phyloP scores from a whole-genome alignment of 2,888 invertebrate genomes.

The Loripinus fragilis region DNA sequence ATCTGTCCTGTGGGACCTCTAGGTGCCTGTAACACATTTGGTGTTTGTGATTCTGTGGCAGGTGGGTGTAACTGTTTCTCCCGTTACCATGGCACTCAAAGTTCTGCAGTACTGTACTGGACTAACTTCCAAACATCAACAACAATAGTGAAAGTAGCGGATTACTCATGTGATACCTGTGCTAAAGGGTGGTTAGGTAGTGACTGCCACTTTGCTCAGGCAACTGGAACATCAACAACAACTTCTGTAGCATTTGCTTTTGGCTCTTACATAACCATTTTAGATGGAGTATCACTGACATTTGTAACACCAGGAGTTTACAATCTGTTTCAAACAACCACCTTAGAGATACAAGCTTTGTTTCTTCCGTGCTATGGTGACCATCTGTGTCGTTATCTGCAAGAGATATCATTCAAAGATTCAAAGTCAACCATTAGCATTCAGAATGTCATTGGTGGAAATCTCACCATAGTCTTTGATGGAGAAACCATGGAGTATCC shows the following conservation, averaged over 20 bases:
- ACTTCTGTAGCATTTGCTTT: constrained; percentile 52
- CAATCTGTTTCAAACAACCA: constrained; percentile 40
- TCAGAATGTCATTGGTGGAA: constrained; percentile 35
- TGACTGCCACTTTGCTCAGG: constrained; percentile 65
- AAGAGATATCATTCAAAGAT: constrained; percentile 52
- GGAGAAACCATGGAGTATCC: constrained; percentile 38
- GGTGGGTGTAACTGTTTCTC: constrained; percentile 65
- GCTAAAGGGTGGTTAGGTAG: constrained; percentile 66
- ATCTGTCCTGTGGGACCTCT: constrained; percentile 58
- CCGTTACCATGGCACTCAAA: constrained; percentile 51
- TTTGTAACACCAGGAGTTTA: constrained; percentile 60
- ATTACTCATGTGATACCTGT: constrained; percentile 64
- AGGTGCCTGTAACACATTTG: constrained; percentile 64
- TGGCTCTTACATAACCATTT: constrained; percentile 62
- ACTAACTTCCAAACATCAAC: constrained; percentile 24
- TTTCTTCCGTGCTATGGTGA: constrained; percentile 63
- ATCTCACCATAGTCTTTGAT: constrained; percentile 31
- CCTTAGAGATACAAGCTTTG: constrained; percentile 59
- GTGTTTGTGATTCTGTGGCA: constrained; percentile 50
- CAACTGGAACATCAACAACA: constrained; percentile 7
- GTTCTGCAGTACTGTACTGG: constrained; percentile 59
- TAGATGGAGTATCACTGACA: constrained; percentile 61
- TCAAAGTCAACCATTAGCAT: constrained; percentile 37
- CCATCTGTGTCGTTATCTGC: constrained; percentile 58
- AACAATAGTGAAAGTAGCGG: constrained; percentile 18